phyloP scores from a whole-genome alignment of 1,140 invertebrate species.

The Arion vulgaris region DNA sequence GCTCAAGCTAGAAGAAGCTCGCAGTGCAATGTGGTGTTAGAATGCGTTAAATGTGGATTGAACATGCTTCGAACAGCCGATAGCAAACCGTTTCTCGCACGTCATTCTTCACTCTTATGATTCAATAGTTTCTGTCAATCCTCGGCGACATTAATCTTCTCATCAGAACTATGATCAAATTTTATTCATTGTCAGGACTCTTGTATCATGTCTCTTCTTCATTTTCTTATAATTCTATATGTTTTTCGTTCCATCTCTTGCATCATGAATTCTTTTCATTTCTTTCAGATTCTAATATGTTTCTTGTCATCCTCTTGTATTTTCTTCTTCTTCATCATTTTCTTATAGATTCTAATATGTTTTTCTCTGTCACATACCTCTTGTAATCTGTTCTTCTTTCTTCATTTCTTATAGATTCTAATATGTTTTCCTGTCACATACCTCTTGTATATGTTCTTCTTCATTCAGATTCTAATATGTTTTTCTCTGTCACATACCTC shows the following conservation, averaged over 20 bases:
- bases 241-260: background rate
- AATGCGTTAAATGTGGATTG: slow-evolving; percentile 17
- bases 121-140: background rate
- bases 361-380: background rate
- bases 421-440: too few relatives aligned
- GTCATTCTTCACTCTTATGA: background rate
- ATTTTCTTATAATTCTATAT: background rate
- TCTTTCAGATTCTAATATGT: background rate
- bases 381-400: slow-evolving; percentile 8
- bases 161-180: slow-evolving; percentile 1
- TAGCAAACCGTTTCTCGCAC: background rate
- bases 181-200: background rate
- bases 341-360: background rate
- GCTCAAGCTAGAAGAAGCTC: background rate
- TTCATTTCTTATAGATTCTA: too few relatives aligned
- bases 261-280: background rate
- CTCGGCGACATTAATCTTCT: background rate
- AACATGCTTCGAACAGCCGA: background rate
- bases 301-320: background rate
- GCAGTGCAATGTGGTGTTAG: background rate
- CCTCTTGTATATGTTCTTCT: too few relatives aligned
- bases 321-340: background rate
- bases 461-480: background rate
- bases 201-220: background rate
- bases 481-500: background rate